phyloP scores from a whole-genome alignment of 2,797 vertebrate genomes.

The Myotis pilosus region DNA sequence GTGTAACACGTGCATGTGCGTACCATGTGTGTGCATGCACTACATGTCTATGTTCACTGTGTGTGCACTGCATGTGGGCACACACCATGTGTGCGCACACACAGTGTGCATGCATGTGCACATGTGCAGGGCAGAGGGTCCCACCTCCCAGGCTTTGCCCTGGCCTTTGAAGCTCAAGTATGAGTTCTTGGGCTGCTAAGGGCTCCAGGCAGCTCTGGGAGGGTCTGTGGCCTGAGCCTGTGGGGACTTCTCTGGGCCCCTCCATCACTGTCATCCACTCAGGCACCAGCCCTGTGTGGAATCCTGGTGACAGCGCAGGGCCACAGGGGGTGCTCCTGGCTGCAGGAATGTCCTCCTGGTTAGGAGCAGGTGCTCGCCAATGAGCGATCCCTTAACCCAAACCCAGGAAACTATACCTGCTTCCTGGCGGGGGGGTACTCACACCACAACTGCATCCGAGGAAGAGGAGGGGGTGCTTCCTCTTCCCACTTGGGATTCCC shows the following conservation, averaged over 20 bases:
- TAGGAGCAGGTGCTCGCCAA: fast-evolving
- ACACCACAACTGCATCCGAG: background rate
- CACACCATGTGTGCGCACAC: too few species aligned
- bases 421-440: background rate
- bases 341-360: fast-evolving
- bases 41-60: too few species aligned
- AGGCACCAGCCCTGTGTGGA: fast-evolving
- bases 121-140: too few species aligned
- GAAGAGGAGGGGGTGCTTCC: fast-evolving
- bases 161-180: fast-evolving
- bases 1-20: too few species aligned
- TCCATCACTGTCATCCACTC: fast-evolving
- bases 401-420: background rate
- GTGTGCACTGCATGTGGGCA: too few species aligned
- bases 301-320: fast-evolving
- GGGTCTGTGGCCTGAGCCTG: background rate
- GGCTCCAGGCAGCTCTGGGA: background rate
- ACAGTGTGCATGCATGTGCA: fast-evolving
- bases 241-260: background rate
- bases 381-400: background rate
- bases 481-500: background rate
- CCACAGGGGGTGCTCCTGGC: conserved; percentile 6
- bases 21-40: too few species aligned
- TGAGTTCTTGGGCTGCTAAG: background rate
- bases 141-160: too few species aligned